Conservation (phyloP, 1,140 invertebrate species). For the Aphelenchoides avenae region DNA sequence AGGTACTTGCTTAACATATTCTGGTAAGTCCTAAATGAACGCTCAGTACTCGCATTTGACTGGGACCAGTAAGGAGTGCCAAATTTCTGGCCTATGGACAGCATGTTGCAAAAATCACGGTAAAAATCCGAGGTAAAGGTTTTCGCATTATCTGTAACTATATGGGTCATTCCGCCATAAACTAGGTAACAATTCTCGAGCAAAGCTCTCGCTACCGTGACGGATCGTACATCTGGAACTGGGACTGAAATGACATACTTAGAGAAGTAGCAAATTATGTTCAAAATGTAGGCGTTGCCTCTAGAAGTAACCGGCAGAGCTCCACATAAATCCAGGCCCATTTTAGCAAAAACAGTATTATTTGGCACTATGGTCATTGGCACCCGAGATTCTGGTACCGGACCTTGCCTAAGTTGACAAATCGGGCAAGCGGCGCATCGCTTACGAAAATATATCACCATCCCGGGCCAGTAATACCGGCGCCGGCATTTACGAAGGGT, state of each 20-base stretch:
- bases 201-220: conserved; percentile 5
- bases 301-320: conserved; percentile 6
- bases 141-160: conserved; percentile 8
- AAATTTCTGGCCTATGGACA: conserved; percentile 4
- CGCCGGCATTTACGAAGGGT: conserved; percentile 5
- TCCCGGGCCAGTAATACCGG: conserved; percentile 8
- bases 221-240: conserved; percentile 6
- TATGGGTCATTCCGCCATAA: conserved; percentile 3
- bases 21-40: conserved; percentile 7
- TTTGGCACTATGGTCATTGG: conserved; percentile 3
- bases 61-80: no score
- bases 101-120: conserved; percentile 1
- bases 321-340: conserved; percentile 11
- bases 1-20: conserved; percentile 9
- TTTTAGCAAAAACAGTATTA: no score
- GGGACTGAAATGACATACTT: conserved; percentile 18
- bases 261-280: conserved; percentile 16
- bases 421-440: conserved; percentile 9
- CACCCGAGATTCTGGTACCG: conserved; percentile 2
- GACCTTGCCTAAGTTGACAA: conserved; percentile 10
- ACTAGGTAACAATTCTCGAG: conserved; percentile 8
- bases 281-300: conserved; percentile 17
- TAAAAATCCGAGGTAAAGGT: conserved; percentile 17
- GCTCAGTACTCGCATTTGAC: conserved; percentile 1
- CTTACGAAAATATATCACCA: background rate